A percentile compares a stretch with the other conserved stretches of the same genome.
Conservation (phyloP, 2,797 vertebrate genomes). For the Galago senegalensis region DNA sequence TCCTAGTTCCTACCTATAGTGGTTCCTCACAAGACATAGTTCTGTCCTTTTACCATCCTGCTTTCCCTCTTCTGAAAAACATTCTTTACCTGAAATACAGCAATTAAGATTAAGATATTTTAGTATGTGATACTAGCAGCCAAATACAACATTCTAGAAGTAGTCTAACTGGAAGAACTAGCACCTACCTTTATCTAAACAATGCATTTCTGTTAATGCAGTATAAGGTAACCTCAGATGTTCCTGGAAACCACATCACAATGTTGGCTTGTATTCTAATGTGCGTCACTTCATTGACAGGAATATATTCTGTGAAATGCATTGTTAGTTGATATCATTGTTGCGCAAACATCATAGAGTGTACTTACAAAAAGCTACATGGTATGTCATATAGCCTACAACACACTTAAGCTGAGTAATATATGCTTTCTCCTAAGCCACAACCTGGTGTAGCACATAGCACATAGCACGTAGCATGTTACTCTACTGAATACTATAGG, state of each 20-base stretch:
- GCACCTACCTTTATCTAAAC: conserved; percentile 39
- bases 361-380: background rate
- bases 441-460: background rate
- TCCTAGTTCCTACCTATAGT: conserved; percentile 9
- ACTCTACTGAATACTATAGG: background rate
- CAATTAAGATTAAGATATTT: background rate
- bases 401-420: background rate
- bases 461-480: background rate
- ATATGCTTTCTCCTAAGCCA: background rate
- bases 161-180: conserved; percentile 59
- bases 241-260: conserved; percentile 20
- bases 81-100: conserved; percentile 32
- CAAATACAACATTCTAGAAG: conserved; percentile 67
- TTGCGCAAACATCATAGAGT: background rate
- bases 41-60: background rate
- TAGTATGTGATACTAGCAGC: background rate
- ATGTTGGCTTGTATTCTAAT: background rate
- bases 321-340: background rate
- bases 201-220: conserved; percentile 60
- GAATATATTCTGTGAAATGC: background rate
- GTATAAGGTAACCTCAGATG: conserved; percentile 51
- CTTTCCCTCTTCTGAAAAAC: conserved; percentile 47
- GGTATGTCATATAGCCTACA: background rate
- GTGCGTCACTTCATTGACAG: background rate
- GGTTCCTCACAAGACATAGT: background rate